Percentiles rank a stretch among this genome's conserved stretches.
phyloP scores from a whole-genome alignment of 2,888 invertebrate species.

The Clivina fossor region DNA sequence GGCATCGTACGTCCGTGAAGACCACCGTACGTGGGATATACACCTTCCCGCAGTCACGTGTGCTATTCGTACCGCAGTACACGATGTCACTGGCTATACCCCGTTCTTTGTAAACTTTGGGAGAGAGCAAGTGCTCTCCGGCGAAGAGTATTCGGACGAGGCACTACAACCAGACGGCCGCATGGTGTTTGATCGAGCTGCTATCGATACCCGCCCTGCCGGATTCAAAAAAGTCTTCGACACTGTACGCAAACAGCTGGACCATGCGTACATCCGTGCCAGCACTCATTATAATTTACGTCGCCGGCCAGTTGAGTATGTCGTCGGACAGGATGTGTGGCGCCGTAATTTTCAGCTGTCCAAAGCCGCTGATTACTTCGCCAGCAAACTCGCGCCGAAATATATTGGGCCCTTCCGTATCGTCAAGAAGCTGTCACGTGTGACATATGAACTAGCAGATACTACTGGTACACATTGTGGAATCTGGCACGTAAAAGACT shows the following conservation, averaged over 20 bases:
- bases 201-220: not conserved
- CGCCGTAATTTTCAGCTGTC: not conserved
- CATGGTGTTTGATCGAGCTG: not conserved
- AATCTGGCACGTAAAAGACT: no score
- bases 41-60: not conserved
- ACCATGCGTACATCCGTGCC: not conserved
- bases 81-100: conserved; percentile 1
- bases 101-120: conserved; percentile 3
- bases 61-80: not conserved
- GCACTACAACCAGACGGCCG: not conserved
- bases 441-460: no score
- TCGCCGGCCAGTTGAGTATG: not conserved
- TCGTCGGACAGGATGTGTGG: not conserved
- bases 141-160: not conserved
- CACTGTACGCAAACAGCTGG: not conserved
- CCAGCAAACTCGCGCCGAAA: not conserved
- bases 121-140: not conserved
- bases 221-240: not conserved
- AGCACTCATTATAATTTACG: conserved; percentile 1
- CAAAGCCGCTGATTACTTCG: not conserved
- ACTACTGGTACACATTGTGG: no score
- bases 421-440: no score
- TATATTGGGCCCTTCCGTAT: not conserved
- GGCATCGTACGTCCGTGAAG: not conserved
- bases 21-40: conserved; percentile 1